Conservation (phyloP, 2,113 vertebrate species). For the Apteryx owenii region DNA sequence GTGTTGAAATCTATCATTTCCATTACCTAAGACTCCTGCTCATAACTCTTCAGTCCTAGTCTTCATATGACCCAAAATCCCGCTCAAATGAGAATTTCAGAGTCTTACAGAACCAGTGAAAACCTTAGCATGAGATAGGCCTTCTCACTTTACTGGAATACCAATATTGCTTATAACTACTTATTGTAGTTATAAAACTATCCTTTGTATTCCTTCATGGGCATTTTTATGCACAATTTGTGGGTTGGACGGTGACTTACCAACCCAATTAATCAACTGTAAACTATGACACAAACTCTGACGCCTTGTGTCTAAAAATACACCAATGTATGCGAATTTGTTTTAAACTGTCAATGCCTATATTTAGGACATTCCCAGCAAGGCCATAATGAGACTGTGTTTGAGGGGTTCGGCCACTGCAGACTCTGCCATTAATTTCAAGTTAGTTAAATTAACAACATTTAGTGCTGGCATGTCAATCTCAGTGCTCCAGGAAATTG, state of each 20-base stretch:
- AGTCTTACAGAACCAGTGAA: not conserved
- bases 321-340: conserved; percentile 82
- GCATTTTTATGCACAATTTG: conserved; percentile 75
- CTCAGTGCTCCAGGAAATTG: conserved; percentile 88
- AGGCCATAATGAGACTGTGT: conserved; percentile 90
- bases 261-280: conserved; percentile 87
- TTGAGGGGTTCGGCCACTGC: conserved; percentile 80
- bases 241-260: conserved; percentile 68
- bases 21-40: not conserved
- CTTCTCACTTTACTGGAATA: conserved; percentile 11
- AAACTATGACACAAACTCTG: conserved; percentile 83
- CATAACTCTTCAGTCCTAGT: not conserved
- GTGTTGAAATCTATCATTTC: not conserved
- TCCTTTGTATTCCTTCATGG: conserved; percentile 61
- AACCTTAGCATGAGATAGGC: not conserved
- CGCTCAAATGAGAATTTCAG: not conserved
- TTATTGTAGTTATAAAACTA: conserved; percentile 61
- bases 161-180: conserved; percentile 16
- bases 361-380: conserved; percentile 86
- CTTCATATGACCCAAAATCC: not conserved
- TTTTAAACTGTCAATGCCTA: conserved; percentile 84
- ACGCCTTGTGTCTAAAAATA: conserved; percentile 85
- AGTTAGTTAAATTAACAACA: conserved; percentile 91
- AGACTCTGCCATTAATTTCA: conserved; percentile 87
- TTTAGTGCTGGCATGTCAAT: conserved; percentile 89